Conservation (phyloP, 37 sponge, comb jelly and placozoan genomes). For the Beroe forskalii region DNA sequence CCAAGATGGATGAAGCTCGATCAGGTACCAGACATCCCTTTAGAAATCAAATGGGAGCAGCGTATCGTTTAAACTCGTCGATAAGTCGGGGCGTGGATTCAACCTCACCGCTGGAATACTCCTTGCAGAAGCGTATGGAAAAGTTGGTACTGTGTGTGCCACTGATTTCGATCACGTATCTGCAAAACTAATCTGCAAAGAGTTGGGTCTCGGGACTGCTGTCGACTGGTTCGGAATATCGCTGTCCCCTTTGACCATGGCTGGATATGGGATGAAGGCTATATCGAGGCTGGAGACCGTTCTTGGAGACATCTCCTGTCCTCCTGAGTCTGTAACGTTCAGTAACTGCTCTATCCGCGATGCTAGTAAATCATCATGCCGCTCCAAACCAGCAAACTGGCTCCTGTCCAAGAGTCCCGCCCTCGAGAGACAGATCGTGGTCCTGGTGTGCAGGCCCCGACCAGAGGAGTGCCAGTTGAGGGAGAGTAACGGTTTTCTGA, state of each 20-base stretch:
- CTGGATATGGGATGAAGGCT: no score
- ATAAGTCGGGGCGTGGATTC: not conserved
- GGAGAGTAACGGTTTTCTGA: not conserved
- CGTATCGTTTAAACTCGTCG: not conserved
- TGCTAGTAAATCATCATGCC: not conserved
- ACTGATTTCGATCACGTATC: not conserved
- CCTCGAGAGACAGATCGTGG: not conserved
- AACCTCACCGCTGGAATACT: not conserved
- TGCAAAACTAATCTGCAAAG: not conserved
- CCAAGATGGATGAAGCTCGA: no score
- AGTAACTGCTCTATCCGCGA: not conserved
- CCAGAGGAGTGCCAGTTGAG: no score
- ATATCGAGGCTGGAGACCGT: no score
- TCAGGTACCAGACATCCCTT: no score
- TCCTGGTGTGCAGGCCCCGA: not conserved
- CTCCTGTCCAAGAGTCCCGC: not conserved
- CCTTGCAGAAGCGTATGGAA: not conserved
- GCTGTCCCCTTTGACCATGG: no score
- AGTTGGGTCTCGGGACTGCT: not conserved
- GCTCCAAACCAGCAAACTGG: not conserved
- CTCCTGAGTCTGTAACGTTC: not conserved
- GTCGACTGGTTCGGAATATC: not conserved
- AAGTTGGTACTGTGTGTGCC: not conserved
- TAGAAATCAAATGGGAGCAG: no score
- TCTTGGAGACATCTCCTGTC: not conserved